phyloP scores from a whole-genome alignment of 1,140 invertebrate species.

The Aphis gossypii region DNA sequence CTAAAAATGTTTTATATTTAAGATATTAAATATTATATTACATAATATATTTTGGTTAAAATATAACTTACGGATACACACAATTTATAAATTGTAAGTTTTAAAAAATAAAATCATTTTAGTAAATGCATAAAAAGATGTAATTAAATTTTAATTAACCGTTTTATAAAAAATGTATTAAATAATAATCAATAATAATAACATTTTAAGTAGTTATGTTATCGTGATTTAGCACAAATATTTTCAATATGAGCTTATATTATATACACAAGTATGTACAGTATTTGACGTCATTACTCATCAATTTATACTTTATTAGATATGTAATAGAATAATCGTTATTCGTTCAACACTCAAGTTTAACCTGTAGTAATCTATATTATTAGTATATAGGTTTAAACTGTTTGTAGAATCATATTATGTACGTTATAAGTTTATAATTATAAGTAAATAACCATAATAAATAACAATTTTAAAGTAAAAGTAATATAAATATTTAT shows the following conservation, averaged over 20 bases:
- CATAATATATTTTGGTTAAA: neutral
- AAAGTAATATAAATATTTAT: neutral
- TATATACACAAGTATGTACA: no score
- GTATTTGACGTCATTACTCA: neutral
- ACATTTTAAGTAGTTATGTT: neutral
- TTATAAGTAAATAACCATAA: neutral
- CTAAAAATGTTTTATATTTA: neutral
- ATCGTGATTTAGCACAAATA: neutral
- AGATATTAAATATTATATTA: neutral
- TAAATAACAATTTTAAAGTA: neutral
- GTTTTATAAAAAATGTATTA: neutral
- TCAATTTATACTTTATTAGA: neutral
- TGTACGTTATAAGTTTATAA: neutral
- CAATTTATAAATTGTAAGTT: neutral
- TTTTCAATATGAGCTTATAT: neutral
- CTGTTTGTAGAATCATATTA: neutral
- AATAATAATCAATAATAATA: neutral
- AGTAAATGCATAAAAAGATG: neutral
- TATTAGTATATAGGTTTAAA: neutral
- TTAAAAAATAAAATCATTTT: neutral
- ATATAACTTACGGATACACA: neutral
- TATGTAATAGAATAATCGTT: neutral
- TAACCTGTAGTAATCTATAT: neutral
- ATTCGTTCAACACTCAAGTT: neutral
- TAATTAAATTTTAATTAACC: neutral